Evolutionary conservation across 2,888 invertebrate species (phyloP), one percentile per base, ranked within the genome.

Genomic region (Lithophane leautieri): DNA sequence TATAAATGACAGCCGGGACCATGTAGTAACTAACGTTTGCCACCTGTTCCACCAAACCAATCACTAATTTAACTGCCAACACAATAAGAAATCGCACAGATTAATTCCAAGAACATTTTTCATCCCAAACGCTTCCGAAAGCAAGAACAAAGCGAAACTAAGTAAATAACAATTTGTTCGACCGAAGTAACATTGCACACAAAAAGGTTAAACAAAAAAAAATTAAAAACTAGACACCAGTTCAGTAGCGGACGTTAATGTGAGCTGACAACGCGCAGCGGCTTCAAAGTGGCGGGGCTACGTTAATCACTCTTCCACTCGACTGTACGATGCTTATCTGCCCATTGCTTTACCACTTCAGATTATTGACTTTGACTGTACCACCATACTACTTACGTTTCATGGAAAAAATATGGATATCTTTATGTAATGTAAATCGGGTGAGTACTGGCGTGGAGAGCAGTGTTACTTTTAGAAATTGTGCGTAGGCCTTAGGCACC

Each of bases 261-360:
- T 84, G 87, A 91, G 84, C 84, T 81, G 92, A 90, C 91, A 90
- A 89, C 89, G 88, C 90, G 75, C 88, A 86, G 88, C 88, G 72
- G 86, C 82, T 83, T 76, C 78, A 88, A 88, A 88, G 89, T 87
- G 88, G 88, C 89, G 84, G 73, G 83, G 80, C 87, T 73, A 87
- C 91, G 90, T 90, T 94, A 94, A 94, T 94, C 94, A 94, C 92
- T 93, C 92, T 92, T 94, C 93, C 93, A 93, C 91, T 91, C 91
- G 91, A 92, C 90, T 93, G 93, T 94, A 89, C 94, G 93, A 93
- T 94, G 92, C 91, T 92, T 94, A 94, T 94, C 91, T 90, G 91
- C 91, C 88, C 90, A 91, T 91, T 90, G 90, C 89, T 86, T 90
- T 87, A 90, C 87, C 92, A 89, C 91, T 90, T 88, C 90, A 91